Evolutionary conservation across 1,140 invertebrate species (phyloP).

Genomic region (Schlechtendalia chinensis): DNA sequence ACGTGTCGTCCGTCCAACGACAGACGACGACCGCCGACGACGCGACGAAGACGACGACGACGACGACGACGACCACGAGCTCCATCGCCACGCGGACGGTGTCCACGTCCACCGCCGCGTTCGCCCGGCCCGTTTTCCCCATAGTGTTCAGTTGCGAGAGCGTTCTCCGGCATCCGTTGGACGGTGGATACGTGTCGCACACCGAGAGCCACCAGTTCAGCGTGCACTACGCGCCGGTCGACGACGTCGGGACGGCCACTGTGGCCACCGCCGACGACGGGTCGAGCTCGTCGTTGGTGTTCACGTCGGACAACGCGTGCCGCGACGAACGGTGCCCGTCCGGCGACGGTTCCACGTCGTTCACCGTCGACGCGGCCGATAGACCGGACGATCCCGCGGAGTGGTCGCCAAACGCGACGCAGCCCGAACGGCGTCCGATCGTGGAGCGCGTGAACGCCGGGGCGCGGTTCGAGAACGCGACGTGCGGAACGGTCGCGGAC

Average conservation of each 20-base stretch:
- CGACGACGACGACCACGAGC: background rate
- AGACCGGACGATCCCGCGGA: background rate
- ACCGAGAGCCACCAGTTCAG: conserved; percentile 47
- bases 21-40: background rate
- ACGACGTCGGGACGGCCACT: background rate
- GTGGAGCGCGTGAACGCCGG: background rate
- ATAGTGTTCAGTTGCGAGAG: conserved; percentile 49
- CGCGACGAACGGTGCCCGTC: background rate
- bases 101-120: conserved; percentile 6
- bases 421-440: background rate
- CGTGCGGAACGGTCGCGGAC: background rate
- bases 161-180: conserved; percentile 44
- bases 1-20: background rate
- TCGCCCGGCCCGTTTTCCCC: background rate
- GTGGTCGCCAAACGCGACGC: background rate
- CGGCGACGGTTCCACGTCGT: background rate
- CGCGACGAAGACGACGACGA: background rate
- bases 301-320: background rate
- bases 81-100: background rate
- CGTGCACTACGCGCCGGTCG: conserved; percentile 29
- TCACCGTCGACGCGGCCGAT: too few species aligned
- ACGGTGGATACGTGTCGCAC: conserved; percentile 43
- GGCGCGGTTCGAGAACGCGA: background rate
- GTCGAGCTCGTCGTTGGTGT: background rate
- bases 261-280: background rate